These are phyloP conservation scores for Dyspetes luteomarginatus DNA, from an alignment of 2,888 invertebrate species.

Conservation along the genomic window DNA sequence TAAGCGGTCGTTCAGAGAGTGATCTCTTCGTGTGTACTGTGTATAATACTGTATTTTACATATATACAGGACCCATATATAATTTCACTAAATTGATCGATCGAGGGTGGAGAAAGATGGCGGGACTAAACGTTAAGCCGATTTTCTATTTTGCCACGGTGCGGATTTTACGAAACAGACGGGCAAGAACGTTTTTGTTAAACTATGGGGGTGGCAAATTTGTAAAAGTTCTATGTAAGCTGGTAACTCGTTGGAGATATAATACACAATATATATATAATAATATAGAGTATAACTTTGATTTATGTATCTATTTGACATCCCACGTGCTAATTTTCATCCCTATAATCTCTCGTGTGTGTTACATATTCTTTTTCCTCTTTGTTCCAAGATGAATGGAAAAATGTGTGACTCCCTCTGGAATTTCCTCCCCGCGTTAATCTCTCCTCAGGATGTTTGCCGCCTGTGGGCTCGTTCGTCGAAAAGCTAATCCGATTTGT, in stretches of 20 bases:
- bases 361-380: conserved; percentile 6
- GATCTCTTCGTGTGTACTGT: conserved; percentile 28
- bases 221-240: conserved; percentile 11
- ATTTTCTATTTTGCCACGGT: conserved; percentile 60
- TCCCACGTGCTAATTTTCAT: conserved; percentile 55
- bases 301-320: conserved; percentile 40
- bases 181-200: conserved; percentile 27
- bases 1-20: conserved; percentile 36
- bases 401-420: conserved; percentile 18
- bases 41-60: conserved; percentile 30
- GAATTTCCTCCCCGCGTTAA: conserved; percentile 42
- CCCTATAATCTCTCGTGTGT: conserved; percentile 36
- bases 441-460: conserved; percentile 22
- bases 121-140: conserved; percentile 54
- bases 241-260: neutral
- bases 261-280: no score
- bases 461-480: conserved; percentile 55
- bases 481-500: conserved; percentile 69
- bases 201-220: conserved; percentile 49
- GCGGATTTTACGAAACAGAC: conserved; percentile 42
- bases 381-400: neutral
- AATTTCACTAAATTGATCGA: conserved; percentile 47
- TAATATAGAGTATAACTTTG: neutral
- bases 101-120: neutral
- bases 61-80: conserved; percentile 21